Conservation (phyloP, 2,797 vertebrate species). For the Cuculus canorus region DNA sequence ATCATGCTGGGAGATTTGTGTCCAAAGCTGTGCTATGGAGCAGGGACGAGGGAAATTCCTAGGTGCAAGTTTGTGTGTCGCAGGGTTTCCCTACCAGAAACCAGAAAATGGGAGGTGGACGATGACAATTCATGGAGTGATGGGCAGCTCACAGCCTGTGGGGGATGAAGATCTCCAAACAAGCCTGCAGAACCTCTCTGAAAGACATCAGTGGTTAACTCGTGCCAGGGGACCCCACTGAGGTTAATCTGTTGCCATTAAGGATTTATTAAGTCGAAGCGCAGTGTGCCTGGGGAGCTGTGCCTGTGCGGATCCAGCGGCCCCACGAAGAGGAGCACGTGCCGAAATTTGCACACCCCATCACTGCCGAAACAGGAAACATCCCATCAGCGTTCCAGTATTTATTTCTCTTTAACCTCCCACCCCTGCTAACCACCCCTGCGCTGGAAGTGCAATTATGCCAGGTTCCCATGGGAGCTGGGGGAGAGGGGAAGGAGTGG, state of each 20-base stretch:
- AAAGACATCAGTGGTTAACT: not conserved
- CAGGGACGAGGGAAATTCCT: not conserved
- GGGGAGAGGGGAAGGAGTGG: slow-evolving; percentile 6
- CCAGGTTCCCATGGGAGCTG: not conserved
- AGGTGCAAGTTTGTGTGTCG: rapidly evolving
- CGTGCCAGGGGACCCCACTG: not conserved
- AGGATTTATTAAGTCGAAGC: slow-evolving; percentile 39
- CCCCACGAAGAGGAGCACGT: not conserved
- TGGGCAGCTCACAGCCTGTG: not conserved
- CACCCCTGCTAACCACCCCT: slow-evolving; percentile 19
- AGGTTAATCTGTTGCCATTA: slow-evolving; percentile 17
- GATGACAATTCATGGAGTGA: not conserved
- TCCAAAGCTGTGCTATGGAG: rapidly evolving
- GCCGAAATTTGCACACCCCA: not conserved
- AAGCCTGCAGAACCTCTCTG: not conserved
- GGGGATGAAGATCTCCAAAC: not conserved
- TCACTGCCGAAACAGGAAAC: not conserved
- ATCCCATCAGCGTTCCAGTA: slow-evolving; percentile 12
- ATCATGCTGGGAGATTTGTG: rapidly evolving
- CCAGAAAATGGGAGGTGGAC: not conserved
- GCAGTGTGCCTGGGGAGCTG: not conserved
- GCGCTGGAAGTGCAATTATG: slow-evolving; percentile 42
- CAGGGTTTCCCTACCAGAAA: not conserved
- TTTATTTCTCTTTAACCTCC: slow-evolving; percentile 68
- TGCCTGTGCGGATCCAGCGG: not conserved